These are phyloP conservation scores for Apodemia hepburni DNA, from an alignment of 2,888 invertebrate species.

Conservation along the genomic window DNA sequence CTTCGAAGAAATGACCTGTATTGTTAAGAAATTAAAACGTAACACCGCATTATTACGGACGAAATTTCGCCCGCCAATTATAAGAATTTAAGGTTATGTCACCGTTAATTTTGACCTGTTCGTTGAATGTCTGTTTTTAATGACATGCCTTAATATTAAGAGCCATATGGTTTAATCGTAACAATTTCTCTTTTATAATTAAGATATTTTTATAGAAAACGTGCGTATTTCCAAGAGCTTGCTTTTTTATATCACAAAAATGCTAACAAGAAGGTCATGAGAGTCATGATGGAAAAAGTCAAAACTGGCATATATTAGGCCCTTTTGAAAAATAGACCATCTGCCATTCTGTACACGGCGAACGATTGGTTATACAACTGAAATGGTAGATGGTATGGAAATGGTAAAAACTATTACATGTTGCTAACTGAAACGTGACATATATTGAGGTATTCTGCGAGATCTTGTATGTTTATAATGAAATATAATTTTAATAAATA, in stretches of 20 bases:
- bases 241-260: neutral
- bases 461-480: too few relatives aligned
- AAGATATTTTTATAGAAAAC: neutral
- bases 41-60: slow-evolving; percentile 16
- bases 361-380: too few relatives aligned
- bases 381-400: too few relatives aligned
- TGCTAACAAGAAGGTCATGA: too few relatives aligned
- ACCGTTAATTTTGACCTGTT: slow-evolving; percentile 22
- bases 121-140: slow-evolving; percentile 22
- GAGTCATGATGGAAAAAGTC: too few relatives aligned
- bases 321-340: too few relatives aligned
- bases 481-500: too few relatives aligned
- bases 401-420: too few relatives aligned
- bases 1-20: slow-evolving; percentile 16
- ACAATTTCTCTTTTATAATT: slow-evolving; percentile 10
- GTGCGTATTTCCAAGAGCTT: neutral
- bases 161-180: slow-evolving; percentile 14
- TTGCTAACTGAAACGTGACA: too few relatives aligned
- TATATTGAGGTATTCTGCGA: too few relatives aligned
- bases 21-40: slow-evolving; percentile 21
- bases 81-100: slow-evolving; percentile 23
- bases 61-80: slow-evolving; percentile 19
- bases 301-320: too few relatives aligned
- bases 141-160: slow-evolving; percentile 10
- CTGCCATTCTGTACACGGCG: too few relatives aligned